Base-by-base conservation (phyloP, 2,113 vertebrate species). In the Pipra filicauda region DNA sequence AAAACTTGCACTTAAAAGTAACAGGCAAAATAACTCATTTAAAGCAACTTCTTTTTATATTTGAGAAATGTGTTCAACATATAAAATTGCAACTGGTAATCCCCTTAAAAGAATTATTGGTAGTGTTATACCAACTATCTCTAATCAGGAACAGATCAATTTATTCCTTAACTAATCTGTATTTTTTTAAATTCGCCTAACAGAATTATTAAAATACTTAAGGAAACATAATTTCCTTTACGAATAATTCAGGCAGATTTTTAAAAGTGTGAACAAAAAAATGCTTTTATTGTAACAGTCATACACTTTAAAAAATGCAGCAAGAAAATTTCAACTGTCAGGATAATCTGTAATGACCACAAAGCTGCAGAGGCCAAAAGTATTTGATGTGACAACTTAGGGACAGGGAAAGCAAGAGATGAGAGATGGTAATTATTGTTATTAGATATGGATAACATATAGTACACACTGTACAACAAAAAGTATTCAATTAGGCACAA, bases 321-420 rank as follows among this genome's bases (percentile, higher is more conserved):
- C 80, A 96, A 95, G 93, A 95, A 97, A 97, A 93, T 75, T 39
- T 92, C 88, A 95, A 93, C 90, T 97, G 94, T 97, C 88, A 81
- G 70, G 76, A 91, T 95, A 96, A 93, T 84, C 84, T 95, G 73
- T 79, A 94, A 94, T 70, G 87, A 95, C 85, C 71, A 95, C 87
- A 95, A 92, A 93, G 70, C 92, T 94, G 93, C 80, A 66, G 96
- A 94, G 64, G 85, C 57, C 65, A 37, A 52, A 96, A 88, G 28
- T 69, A 93, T 69, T 88, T 91, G 62, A 94, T 73, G 51, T 71
- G 75, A 97, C 86, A 96, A 94, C 91, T 85, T 75, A 70, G 37
- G 70, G 78, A 94, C n/a, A 90, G 6, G 67, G 44, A 96, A 96
- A 88, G 65, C 67, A 89, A 94, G 52, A 48, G 78, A 95, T 89